Evolutionary conservation across 2,113 vertebrate species (phyloP).

Genomic region (Mobula birostris): DNA sequence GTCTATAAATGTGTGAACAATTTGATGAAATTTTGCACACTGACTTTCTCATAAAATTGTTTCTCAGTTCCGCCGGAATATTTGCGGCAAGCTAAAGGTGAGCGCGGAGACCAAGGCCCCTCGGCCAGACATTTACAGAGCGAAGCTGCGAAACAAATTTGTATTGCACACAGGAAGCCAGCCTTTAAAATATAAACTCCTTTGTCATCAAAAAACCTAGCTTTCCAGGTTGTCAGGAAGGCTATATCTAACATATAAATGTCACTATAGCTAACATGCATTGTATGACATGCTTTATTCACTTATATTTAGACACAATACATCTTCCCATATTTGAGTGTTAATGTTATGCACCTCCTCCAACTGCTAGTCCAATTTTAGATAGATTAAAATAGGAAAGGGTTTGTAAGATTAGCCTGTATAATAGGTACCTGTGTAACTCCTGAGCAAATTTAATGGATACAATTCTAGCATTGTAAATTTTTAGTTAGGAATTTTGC

Average conservation of each 20-base stretch:
- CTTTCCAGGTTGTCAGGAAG: not conserved
- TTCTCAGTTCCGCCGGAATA: not conserved
- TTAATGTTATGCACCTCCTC: not conserved
- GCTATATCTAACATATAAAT: not conserved
- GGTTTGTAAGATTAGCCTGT: not conserved
- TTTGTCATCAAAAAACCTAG: not conserved
- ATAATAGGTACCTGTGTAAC: too few species aligned
- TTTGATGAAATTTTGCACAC: not conserved
- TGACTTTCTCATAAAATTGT: not conserved
- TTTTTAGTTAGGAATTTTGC: not conserved
- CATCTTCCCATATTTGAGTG: not conserved
- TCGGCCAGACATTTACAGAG: not conserved
- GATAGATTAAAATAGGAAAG: not conserved
- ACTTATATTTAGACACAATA: not conserved
- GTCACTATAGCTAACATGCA: not conserved
- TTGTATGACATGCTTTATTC: not conserved
- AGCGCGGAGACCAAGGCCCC: not conserved
- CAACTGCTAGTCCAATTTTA: not conserved
- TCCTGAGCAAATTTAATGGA: not conserved
- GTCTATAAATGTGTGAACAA: not conserved
- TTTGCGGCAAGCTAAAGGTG: not conserved
- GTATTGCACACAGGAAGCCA: not conserved
- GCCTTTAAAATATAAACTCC: not conserved
- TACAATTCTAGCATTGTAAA: not conserved
- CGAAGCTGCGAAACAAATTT: too few species aligned